phyloP scores from a whole-genome alignment of 1,140 invertebrate species.

The Megalopta genalis region DNA sequence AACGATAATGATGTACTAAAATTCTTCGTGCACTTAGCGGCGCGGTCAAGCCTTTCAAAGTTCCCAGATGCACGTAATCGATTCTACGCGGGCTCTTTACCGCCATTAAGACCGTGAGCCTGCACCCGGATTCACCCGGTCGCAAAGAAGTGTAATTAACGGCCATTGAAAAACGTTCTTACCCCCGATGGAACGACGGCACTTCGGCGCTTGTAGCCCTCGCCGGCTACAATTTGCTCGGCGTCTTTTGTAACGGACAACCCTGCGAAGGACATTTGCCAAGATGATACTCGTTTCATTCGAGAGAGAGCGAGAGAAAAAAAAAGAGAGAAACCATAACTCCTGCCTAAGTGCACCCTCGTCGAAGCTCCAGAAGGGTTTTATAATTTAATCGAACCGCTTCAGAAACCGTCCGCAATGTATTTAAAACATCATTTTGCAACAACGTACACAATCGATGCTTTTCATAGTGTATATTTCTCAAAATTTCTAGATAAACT shows the following conservation, averaged over 20 bases:
- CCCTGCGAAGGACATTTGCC: neutral
- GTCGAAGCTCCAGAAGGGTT: too few relatives aligned
- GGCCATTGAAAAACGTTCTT: neutral
- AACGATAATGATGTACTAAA: neutral
- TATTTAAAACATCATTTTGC: too few relatives aligned
- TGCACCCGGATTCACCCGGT: neutral
- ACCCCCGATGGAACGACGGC: neutral
- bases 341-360: too few relatives aligned
- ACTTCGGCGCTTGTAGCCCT: neutral
- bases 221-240: neutral
- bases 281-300: too few relatives aligned
- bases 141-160: neutral
- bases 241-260: neutral
- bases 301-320: too few relatives aligned
- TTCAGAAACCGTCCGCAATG: too few relatives aligned
- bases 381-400: too few relatives aligned
- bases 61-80: neutral
- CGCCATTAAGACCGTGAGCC: neutral
- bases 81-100: neutral
- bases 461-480: too few relatives aligned
- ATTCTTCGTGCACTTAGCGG: neutral
- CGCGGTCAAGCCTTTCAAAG: neutral
- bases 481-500: too few relatives aligned
- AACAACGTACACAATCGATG: too few relatives aligned
- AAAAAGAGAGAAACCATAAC: too few relatives aligned